Evolutionary conservation across 2,113 vertebrate species (phyloP).

Genomic region (Eupsittula cactorum): DNA sequence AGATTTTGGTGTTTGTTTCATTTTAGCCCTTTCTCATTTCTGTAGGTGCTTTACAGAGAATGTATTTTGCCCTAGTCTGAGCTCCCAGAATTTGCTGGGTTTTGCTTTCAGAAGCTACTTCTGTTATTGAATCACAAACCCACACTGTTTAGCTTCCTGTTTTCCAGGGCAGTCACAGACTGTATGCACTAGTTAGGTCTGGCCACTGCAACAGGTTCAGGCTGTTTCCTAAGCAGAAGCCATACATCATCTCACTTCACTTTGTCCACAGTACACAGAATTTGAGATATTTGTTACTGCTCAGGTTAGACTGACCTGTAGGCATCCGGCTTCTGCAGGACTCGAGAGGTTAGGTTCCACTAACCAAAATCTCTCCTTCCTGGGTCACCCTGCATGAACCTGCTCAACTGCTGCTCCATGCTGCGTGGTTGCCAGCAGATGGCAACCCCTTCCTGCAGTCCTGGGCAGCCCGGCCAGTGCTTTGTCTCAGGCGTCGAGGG

Average conservation of each 20-base stretch:
- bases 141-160: not conserved
- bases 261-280: not conserved
- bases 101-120: not conserved
- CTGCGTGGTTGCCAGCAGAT: slow-evolving; percentile 27
- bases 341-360: not conserved
- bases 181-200: rapidly evolving
- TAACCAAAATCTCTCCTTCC: not conserved
- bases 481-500: rapidly evolving
- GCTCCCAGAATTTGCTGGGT: not conserved
- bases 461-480: rapidly evolving
- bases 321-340: not conserved
- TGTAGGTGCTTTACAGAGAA: not conserved
- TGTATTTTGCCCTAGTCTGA: rapidly evolving
- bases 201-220: not conserved
- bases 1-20: not conserved
- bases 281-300: rapidly evolving
- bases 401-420: not conserved
- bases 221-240: not conserved
- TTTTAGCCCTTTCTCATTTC: not conserved
- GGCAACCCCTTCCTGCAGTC: slow-evolving; percentile 6
- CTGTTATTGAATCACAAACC: not conserved
- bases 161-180: not conserved
- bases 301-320: rapidly evolving
- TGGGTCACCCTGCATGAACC: not conserved
- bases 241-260: not conserved